Base-by-base conservation (phyloP, 2,888 invertebrate species). In the Lingula anatina region DNA sequence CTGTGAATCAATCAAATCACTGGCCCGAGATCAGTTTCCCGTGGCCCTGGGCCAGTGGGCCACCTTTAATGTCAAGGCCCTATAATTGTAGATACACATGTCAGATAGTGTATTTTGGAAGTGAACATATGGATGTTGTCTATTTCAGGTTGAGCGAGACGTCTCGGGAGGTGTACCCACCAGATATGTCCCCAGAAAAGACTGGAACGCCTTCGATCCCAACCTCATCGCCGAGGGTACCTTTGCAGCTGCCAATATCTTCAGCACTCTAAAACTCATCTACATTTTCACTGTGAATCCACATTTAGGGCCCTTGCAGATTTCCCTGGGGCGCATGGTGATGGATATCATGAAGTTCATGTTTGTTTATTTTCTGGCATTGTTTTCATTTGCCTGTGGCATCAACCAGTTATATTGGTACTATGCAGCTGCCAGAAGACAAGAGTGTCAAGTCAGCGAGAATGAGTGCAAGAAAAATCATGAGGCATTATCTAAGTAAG, bases 161-260 rank as follows among this genome's bases (percentile, higher is more conserved):
- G n/a, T n/a, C n/a, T n/a, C n/a, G n/a, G n/a, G n/a, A n/a, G n/a
- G n/a, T n/a, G n/a, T n/a, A n/a, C n/a, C n/a, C n/a, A n/a, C n/a
- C 31, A 15, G 12, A 5, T 27, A 20, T 28, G 26, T 48, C 9
- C 41, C 51, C 45, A 83, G 96, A 51, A 89, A 91, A 77, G 83
- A 91, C 62, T 97, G 97, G 96, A 93, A 96, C 78, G 89, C 95
- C 5, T 96, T 93, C 90, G 97, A 97, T 78, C 97, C 97, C 20
- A 96, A 95, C 87, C 83, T 97, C 62, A 89, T 96, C 27, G 67
- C 76, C 1, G 77, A 77, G 56, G 75, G 75, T 23, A 84, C 97
- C 47, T 97, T 97, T 80, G 96, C 97, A 18, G 94, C 96, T 20
- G 97, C 97, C 59, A 99, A 97, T 80, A 97, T 97, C 78, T 92